Percentiles rank a stretch among this genome's conserved stretches.
Evolutionary conservation across 2,888 invertebrate genomes (phyloP).

Genomic region (Gari tellinella): DNA sequence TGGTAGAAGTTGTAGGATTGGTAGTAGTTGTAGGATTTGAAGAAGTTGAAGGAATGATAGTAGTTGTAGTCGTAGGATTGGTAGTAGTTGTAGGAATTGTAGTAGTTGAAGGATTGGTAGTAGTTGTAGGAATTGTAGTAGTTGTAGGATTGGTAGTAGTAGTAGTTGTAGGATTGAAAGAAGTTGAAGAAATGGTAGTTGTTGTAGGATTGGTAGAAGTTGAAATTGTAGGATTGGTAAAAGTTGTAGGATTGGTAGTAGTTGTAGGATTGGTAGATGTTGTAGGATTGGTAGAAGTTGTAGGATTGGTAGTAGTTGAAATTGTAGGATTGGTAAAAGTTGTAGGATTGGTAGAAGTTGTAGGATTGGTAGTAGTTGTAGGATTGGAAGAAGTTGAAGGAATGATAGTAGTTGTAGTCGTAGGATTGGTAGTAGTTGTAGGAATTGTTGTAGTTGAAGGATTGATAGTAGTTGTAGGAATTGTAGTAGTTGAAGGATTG

Average conservation of each 20-base stretch:
- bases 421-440: no score
- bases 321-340: no score
- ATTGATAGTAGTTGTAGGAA: no score
- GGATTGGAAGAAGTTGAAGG: no score
- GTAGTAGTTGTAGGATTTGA: conserved; percentile 1
- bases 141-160: conserved; percentile 4
- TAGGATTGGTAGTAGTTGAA: conserved; percentile 1
- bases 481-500: no score
- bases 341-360: no score
- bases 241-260: background rate
- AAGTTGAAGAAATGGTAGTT: background rate
- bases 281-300: background rate
- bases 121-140: background rate
- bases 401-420: no score
- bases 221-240: background rate
- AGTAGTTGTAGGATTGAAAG: conserved; percentile 1
- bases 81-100: conserved; percentile 9
- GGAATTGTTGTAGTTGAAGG: no score
- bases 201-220: background rate
- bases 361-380: no score
- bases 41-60: conserved; percentile 1
- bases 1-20: conserved; percentile 2
- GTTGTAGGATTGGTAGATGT: background rate
- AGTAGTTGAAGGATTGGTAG: conserved; percentile 4
- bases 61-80: conserved; percentile 2